Evolutionary conservation across 2,888 invertebrate genomes (phyloP).

Genomic region (Acanthosepion esculentum): DNA sequence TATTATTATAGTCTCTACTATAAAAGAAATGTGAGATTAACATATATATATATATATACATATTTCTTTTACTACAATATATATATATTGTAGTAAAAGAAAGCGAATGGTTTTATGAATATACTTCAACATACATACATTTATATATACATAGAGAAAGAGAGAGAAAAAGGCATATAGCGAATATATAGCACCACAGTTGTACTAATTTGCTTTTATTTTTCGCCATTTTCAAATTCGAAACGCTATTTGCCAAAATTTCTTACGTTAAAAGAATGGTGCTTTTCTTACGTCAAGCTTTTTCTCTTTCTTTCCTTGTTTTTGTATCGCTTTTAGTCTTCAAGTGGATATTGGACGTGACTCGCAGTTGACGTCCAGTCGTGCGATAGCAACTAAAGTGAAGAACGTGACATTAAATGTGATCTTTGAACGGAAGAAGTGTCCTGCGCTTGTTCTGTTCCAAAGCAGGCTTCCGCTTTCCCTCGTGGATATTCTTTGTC

Average conservation of each 20-base stretch:
- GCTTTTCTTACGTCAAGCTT: not conserved
- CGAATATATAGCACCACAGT: too few relatives aligned
- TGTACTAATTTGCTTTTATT: not conserved
- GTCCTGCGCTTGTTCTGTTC: not conserved
- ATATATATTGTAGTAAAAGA: not conserved
- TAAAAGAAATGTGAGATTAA: too few relatives aligned
- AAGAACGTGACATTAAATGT: not conserved
- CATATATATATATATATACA: too few relatives aligned
- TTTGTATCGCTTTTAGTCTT: not conserved
- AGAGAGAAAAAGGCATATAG: too few relatives aligned
- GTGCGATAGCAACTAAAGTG: not conserved
- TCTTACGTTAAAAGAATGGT: not conserved
- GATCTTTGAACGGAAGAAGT: not conserved
- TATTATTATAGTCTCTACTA: too few relatives aligned
- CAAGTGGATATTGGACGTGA: conserved; percentile 33
- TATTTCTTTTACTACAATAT: too few relatives aligned
- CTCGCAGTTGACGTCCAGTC: not conserved
- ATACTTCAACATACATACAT: too few relatives aligned
- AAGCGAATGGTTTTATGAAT: too few relatives aligned
- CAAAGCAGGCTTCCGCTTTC: not conserved
- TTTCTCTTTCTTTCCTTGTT: not conserved
- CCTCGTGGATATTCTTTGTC: not conserved
- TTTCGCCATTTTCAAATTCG: not conserved
- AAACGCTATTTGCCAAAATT: not conserved
- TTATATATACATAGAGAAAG: too few relatives aligned